Conservation (phyloP, 2,797 vertebrate species). For the Podarcis siculus region DNA sequence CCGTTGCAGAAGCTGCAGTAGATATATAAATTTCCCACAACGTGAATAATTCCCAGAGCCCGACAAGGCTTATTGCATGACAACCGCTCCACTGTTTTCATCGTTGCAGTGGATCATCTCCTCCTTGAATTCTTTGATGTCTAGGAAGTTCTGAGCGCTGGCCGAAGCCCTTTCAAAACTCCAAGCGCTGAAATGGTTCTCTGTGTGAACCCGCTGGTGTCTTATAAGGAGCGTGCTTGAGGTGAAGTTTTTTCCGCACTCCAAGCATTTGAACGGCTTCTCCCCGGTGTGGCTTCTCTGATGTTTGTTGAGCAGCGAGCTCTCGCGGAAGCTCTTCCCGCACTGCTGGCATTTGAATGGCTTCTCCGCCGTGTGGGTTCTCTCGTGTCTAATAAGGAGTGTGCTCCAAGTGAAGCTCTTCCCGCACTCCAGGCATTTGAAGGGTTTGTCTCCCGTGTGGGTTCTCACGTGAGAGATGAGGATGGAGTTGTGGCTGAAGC, state of each 20-base stretch:
- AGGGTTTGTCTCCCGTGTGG: neutral
- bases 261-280: slow-evolving; percentile 3
- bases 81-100: neutral
- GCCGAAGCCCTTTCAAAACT: neutral
- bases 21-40: neutral
- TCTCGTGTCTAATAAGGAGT: neutral
- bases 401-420: neutral
- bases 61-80: neutral
- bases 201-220: neutral
- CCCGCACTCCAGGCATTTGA: neutral
- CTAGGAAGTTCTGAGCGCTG: neutral
- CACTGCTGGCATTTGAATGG: neutral
- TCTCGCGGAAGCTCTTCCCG: neutral
- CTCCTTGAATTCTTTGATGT: neutral
- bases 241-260: neutral
- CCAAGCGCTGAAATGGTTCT: neutral
- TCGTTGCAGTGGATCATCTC: neutral
- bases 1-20: neutral
- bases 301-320: neutral
- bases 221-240: neutral
- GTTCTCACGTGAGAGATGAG: slow-evolving; percentile 1
- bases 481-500: slow-evolving; percentile 1
- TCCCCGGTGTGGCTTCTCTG: neutral
- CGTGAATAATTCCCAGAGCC: neutral
- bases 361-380: neutral